A percentile compares a stretch with the other conserved stretches of the same genome.
Conservation (phyloP, 2,113 vertebrate genomes). For the Clupea harengus region DNA sequence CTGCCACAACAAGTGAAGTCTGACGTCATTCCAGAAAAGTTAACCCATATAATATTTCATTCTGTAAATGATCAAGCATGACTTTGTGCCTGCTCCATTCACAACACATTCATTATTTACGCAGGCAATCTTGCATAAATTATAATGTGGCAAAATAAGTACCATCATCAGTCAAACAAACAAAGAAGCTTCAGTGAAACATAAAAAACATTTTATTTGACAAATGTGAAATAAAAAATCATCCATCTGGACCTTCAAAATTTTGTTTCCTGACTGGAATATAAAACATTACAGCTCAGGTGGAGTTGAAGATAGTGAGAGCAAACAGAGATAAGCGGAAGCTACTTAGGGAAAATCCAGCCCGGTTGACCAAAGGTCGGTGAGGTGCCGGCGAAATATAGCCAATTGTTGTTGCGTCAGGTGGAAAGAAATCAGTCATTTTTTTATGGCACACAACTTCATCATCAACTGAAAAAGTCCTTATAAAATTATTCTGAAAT, state of each 20-base stretch:
- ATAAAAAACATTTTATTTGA: slow-evolving; percentile 1
- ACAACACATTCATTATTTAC: background rate
- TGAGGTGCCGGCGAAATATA: background rate
- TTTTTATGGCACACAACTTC: background rate
- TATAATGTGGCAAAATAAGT: slow-evolving; percentile 5
- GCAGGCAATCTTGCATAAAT: slow-evolving; percentile 15
- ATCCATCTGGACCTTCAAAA: background rate
- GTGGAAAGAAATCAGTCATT: background rate
- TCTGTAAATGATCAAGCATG: slow-evolving; percentile 12
- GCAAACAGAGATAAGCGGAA: slow-evolving; percentile 7
- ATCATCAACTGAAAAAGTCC: background rate
- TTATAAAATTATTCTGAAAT: background rate
- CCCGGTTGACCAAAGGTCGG: background rate
- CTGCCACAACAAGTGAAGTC: background rate
- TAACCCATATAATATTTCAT: slow-evolving; percentile 17
- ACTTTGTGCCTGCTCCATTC: slow-evolving; percentile 4
- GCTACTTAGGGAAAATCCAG: background rate
- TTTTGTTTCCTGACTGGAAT: background rate
- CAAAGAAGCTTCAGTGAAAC: background rate
- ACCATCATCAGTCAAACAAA: background rate
- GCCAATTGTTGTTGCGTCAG: background rate
- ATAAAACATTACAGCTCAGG: background rate
- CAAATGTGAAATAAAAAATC: background rate
- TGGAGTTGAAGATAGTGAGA: background rate
- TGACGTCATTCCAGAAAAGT: background rate